Evolutionary conservation across 92 coral and sea anemone species (phyloP).

Genomic region (Actinernus sp.): DNA sequence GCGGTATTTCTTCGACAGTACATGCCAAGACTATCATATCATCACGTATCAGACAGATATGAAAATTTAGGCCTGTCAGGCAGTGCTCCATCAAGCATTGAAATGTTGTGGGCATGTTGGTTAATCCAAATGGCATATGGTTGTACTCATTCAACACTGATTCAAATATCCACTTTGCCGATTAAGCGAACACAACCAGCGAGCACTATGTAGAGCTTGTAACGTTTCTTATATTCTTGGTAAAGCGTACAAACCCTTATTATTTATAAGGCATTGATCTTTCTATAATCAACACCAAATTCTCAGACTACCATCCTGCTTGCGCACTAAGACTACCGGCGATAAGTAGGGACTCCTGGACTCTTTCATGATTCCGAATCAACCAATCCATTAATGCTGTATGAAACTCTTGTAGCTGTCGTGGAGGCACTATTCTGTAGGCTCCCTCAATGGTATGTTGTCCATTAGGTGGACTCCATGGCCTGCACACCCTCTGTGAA

Average conservation of each 20-base stretch:
- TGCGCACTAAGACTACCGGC: conserved; percentile 22
- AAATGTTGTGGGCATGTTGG: too few relatives aligned
- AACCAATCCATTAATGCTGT: conserved; percentile 27
- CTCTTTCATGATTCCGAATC: conserved; percentile 19
- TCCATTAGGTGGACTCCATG: conserved; percentile 32
- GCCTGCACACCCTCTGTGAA: conserved; percentile 18
- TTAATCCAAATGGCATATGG: too few relatives aligned
- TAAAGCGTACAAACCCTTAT: conserved; percentile 53
- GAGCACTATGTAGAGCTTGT: conserved; percentile 47
- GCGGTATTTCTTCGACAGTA: too few relatives aligned
- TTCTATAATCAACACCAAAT: conserved; percentile 41
- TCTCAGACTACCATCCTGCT: conserved; percentile 15
- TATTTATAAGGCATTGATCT: conserved; percentile 53
- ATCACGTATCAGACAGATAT: too few relatives aligned
- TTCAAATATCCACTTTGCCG: conserved; percentile 67
- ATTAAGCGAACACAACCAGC: conserved; percentile 57
- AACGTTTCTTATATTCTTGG: conserved; percentile 59
- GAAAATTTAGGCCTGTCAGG: too few relatives aligned
- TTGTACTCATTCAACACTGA: too few relatives aligned
- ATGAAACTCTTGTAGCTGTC: conserved; percentile 45
- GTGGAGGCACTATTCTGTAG: conserved; percentile 44
- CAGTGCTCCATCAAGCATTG: too few relatives aligned
- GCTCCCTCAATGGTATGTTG: conserved; percentile 24
- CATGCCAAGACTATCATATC: too few relatives aligned
- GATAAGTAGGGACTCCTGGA: conserved; percentile 47